These are phyloP conservation scores for Heliangelus exortis DNA, from an alignment of 2,797 vertebrate genomes.

Conservation along the genomic window DNA sequence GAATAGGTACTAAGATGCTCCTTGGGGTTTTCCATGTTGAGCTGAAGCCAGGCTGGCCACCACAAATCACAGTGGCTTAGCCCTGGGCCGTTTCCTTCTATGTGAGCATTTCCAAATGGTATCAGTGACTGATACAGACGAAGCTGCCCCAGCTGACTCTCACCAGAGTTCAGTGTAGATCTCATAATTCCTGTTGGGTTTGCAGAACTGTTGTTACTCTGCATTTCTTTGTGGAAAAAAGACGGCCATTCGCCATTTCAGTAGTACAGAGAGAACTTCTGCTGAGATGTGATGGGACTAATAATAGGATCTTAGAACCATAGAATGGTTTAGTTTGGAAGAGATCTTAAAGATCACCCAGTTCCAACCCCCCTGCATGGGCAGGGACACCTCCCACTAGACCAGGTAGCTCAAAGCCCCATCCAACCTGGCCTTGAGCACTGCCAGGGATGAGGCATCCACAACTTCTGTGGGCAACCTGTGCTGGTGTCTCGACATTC, in stretches of 20 bases:
- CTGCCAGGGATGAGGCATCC: too few relatives aligned
- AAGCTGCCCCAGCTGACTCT: background rate
- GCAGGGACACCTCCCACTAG: too few relatives aligned
- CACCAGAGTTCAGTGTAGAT: background rate
- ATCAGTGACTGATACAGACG: background rate
- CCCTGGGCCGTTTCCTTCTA: background rate
- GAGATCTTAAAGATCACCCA: too few relatives aligned
- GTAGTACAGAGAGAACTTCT: background rate
- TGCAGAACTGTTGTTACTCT: background rate
- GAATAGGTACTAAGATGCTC: background rate
- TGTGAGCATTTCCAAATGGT: fast-evolving
- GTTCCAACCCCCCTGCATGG: too few relatives aligned
- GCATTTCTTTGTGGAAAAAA: background rate
- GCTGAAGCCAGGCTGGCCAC: background rate
- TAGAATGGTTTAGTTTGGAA: too few relatives aligned
- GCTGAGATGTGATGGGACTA: background rate
- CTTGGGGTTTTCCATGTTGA: background rate
- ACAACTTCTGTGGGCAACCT: too few relatives aligned
- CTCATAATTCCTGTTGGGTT: background rate
- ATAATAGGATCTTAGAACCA: background rate
- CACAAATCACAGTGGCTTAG: background rate
- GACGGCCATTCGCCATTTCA: background rate
- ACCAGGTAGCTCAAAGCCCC: too few relatives aligned
- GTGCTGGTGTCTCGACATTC: too few relatives aligned
- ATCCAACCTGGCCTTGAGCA: too few relatives aligned